Evolutionary conservation across 2,113 vertebrate genomes (phyloP).

Genomic region (Diadophis punctatus): DNA sequence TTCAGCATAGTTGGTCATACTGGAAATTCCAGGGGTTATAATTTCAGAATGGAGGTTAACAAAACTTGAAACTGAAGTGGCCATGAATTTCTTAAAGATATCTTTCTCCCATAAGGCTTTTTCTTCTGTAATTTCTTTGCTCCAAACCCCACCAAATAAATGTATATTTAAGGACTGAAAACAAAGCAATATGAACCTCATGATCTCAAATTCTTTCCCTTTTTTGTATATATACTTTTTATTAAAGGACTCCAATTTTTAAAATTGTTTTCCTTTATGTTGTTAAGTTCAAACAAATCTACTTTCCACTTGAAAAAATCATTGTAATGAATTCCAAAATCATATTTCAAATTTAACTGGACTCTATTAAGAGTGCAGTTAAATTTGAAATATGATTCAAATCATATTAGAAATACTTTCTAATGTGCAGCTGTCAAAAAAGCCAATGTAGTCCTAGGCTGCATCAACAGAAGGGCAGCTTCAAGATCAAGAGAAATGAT

Average conservation of each 20-base stretch:
- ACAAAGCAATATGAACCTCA: neutral
- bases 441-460: no score
- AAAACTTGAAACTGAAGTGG: neutral
- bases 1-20: neutral
- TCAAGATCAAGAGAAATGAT: no score
- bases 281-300: neutral
- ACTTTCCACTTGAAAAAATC: neutral
- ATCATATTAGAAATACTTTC: neutral
- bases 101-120: neutral
- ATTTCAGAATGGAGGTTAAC: neutral
- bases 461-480: no score
- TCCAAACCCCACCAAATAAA: neutral
- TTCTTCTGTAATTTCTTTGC: neutral
- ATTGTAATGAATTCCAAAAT: neutral
- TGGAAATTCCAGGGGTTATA: neutral
- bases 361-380: no score
- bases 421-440: no score
- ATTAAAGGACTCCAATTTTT: neutral
- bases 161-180: neutral
- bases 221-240: neutral
- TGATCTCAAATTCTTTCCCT: neutral
- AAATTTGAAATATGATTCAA: no score
- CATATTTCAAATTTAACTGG: neutral
- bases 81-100: neutral
- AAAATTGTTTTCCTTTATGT: neutral